phyloP scores from a whole-genome alignment of 2,113 vertebrate species.

The Cnemophilus loriae region DNA sequence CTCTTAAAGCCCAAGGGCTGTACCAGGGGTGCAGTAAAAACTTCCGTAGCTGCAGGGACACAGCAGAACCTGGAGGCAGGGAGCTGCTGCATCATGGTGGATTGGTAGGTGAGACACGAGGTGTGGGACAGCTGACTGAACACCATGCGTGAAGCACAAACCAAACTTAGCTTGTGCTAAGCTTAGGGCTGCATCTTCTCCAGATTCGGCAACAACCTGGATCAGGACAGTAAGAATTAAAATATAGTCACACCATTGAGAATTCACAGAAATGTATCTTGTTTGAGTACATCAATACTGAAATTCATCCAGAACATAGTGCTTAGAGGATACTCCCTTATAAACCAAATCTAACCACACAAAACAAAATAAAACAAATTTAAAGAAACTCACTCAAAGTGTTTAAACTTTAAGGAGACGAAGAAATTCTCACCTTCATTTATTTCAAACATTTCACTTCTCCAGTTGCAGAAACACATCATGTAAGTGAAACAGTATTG shows the following conservation, averaged over 20 bases:
- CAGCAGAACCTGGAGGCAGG: background rate
- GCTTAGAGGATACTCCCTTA: background rate
- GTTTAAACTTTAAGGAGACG: background rate
- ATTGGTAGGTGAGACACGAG: background rate
- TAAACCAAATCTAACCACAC: background rate
- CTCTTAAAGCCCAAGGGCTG: background rate
- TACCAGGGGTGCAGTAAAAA: background rate
- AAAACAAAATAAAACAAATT: background rate
- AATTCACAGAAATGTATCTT: background rate
- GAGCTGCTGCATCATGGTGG: background rate
- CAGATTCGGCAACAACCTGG: background rate
- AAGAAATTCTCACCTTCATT: background rate
- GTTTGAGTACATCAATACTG: background rate
- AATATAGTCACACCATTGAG: background rate
- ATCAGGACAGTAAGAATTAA: background rate
- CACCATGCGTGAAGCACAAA: background rate
- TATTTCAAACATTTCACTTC: background rate
- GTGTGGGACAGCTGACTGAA: background rate
- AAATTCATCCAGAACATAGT: background rate
- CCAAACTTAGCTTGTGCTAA: background rate
- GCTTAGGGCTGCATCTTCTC: background rate
- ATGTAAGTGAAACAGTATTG: background rate
- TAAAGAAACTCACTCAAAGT: background rate
- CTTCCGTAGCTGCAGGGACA: background rate
- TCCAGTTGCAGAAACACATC: background rate